Conservation (phyloP, 2,888 invertebrate species). For the Ptilodon capucinus region DNA sequence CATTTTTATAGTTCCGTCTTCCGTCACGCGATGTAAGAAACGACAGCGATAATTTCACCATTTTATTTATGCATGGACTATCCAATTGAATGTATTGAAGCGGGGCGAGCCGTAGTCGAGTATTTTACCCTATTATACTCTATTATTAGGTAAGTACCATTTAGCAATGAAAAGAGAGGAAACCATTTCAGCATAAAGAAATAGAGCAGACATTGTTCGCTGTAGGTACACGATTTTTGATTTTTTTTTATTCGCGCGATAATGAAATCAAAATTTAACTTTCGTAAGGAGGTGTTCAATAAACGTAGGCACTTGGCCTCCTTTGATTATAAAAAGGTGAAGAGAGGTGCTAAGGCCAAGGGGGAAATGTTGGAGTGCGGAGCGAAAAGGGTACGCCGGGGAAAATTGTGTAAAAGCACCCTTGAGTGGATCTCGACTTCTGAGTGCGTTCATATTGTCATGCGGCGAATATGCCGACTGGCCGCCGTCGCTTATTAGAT, state of each 20-base stretch:
- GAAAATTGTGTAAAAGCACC: slow-evolving; percentile 66
- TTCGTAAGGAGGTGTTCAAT: slow-evolving; percentile 53
- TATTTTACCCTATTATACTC: too few species aligned
- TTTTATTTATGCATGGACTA: slow-evolving; percentile 20
- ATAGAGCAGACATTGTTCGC: background rate
- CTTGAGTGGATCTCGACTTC: slow-evolving; percentile 57
- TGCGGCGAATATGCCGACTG: slow-evolving; percentile 40
- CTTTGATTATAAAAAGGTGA: slow-evolving; percentile 72
- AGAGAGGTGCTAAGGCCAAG: slow-evolving; percentile 56
- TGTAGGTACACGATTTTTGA: too few species aligned
- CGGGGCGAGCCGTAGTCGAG: background rate
- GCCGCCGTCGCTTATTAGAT: slow-evolving; percentile 44
- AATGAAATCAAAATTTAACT: slow-evolving; percentile 41
- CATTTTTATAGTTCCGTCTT: slow-evolving; percentile 15
- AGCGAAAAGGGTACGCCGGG: slow-evolving; percentile 55
- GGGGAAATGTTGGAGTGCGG: slow-evolving; percentile 58
- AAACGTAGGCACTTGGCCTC: slow-evolving; percentile 60
- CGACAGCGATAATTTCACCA: slow-evolving; percentile 11
- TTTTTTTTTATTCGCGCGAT: too few species aligned
- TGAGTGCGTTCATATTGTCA: slow-evolving; percentile 62
- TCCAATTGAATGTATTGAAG: slow-evolving; percentile 13
- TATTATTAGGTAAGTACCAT: background rate
- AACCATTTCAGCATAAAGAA: background rate
- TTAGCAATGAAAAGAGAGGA: background rate
- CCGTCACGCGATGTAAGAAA: slow-evolving; percentile 25